Conservation (phyloP, 2,113 vertebrate species). For the Tyrannus savana region DNA sequence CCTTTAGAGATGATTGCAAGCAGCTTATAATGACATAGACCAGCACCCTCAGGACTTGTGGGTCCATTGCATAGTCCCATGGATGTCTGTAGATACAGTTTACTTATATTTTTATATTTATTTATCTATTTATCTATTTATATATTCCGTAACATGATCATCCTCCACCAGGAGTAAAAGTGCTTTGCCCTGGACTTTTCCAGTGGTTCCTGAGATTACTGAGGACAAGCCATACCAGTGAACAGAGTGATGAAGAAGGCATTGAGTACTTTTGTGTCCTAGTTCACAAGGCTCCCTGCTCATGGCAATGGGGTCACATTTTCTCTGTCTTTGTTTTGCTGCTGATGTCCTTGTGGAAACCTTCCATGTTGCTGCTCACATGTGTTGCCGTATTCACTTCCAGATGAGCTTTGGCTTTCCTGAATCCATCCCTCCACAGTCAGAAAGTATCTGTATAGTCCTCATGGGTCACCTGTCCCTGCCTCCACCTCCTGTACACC, state of each 20-base stretch:
- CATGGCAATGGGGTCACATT: fast-evolving
- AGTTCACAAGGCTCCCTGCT: background rate
- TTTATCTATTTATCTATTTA: background rate
- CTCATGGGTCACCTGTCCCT: background rate
- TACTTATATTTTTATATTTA: too few relatives aligned
- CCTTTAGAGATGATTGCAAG: background rate
- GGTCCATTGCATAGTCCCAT: background rate
- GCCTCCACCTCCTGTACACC: background rate
- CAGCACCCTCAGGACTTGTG: background rate
- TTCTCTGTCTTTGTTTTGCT: background rate
- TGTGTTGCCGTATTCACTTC: background rate
- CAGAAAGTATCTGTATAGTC: background rate
- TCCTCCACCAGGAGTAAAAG: background rate
- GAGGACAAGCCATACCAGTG: background rate
- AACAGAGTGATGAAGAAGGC: background rate
- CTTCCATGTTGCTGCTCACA: background rate
- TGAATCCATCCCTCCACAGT: background rate
- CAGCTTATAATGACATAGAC: background rate
- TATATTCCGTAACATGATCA: background rate
- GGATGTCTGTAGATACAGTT: background rate
- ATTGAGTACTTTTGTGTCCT: background rate
- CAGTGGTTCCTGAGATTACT: background rate
- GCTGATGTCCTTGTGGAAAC: background rate
- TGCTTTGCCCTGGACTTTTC: background rate
- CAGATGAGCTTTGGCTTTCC: background rate